These are phyloP conservation scores for Elaeidobius kamerunicus DNA, from an alignment of 2,888 invertebrate species.

Conservation along the genomic window DNA sequence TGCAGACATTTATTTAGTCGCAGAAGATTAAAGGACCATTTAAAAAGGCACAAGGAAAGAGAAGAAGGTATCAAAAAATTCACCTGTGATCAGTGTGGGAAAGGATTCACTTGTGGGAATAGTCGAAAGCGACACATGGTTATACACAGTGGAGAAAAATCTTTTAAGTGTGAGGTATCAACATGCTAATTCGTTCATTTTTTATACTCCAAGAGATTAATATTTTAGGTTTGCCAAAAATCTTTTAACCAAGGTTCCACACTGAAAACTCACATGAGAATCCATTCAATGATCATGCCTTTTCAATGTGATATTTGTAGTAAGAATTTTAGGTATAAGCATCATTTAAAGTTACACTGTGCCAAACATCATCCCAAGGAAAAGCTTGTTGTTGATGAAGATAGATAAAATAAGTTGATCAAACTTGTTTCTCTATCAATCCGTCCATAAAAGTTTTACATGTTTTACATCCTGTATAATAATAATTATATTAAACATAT, in stretches of 20 bases:
- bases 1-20: slow-evolving; percentile 17
- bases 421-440: too few relatives aligned
- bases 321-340: slow-evolving; percentile 23
- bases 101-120: slow-evolving; percentile 17
- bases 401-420: too few relatives aligned
- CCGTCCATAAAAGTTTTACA: too few relatives aligned
- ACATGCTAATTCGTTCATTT: too few relatives aligned
- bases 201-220: not conserved
- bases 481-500: too few relatives aligned
- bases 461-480: too few relatives aligned
- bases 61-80: slow-evolving; percentile 22
- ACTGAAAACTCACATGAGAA: slow-evolving; percentile 21
- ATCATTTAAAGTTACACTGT: slow-evolving; percentile 20
- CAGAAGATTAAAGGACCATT: slow-evolving; percentile 19
- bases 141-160: slow-evolving; percentile 23
- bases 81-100: slow-evolving; percentile 18
- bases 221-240: slow-evolving; percentile 24
- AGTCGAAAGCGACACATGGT: slow-evolving; percentile 23
- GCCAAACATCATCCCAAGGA: slow-evolving; percentile 24
- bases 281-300: slow-evolving; percentile 21
- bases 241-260: slow-evolving; percentile 21
- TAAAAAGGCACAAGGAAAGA: slow-evolving; percentile 20
- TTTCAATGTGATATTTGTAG: slow-evolving; percentile 19
- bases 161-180: slow-evolving; percentile 22
- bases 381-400: too few relatives aligned